Percentiles rank a stretch among this genome's conserved stretches.
These are phyloP conservation scores for Mizuhopecten yessoensis DNA, from an alignment of 1,140 invertebrate species.

Conservation along the genomic window DNA sequence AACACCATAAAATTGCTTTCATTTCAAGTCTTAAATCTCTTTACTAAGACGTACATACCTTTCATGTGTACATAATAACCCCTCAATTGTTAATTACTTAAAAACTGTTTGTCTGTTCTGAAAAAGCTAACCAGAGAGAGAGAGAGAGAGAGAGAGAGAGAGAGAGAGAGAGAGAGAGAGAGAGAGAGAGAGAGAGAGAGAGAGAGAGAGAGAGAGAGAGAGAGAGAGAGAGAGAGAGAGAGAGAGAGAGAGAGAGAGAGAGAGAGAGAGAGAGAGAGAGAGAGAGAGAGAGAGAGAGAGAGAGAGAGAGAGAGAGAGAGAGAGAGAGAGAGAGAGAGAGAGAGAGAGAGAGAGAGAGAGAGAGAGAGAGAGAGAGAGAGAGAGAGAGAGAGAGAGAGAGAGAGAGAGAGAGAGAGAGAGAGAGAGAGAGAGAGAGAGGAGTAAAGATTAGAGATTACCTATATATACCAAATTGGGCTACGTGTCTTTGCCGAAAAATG, in stretches of 20 bases:
- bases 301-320: constrained; percentile 50
- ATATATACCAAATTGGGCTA: too few relatives aligned
- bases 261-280: constrained; percentile 43
- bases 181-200: not conserved
- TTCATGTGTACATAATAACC: too few relatives aligned
- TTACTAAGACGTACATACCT: too few relatives aligned
- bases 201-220: constrained; percentile 45
- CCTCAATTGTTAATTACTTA: too few relatives aligned
- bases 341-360: constrained; percentile 50
- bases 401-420: constrained; percentile 49
- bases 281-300: constrained; percentile 44
- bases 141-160: too few relatives aligned
- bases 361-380: constrained; percentile 50
- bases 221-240: constrained; percentile 45
- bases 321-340: constrained; percentile 49
- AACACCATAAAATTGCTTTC: too few relatives aligned
- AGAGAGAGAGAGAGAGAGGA: not conserved
- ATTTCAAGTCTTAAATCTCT: too few relatives aligned
- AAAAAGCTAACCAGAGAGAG: constrained; percentile 43
- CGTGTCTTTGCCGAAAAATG: too few relatives aligned
- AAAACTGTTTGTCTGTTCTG: too few relatives aligned
- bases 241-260: constrained; percentile 45
- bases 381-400: constrained; percentile 49
- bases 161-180: constrained; percentile 1
- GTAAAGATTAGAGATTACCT: too few relatives aligned